phyloP scores from a whole-genome alignment of 2,797 vertebrate species.

The Sylvilagus floridanus region DNA sequence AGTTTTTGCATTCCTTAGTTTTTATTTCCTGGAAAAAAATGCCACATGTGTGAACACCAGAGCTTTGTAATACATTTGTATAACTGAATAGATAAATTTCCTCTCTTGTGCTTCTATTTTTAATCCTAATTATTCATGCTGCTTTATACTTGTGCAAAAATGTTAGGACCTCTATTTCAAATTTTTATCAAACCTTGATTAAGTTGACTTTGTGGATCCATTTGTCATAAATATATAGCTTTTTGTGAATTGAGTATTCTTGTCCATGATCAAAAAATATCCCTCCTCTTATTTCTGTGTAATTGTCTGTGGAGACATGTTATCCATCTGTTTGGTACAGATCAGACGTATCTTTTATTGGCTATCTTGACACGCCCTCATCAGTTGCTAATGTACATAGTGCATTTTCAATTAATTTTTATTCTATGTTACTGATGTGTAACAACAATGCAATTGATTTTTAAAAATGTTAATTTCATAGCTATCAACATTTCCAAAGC shows the following conservation, averaged over 20 bases:
- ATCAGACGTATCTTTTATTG: background rate
- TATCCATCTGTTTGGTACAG: background rate
- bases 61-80: background rate
- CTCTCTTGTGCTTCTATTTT: background rate
- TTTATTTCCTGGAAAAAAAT: background rate
- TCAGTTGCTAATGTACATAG: background rate
- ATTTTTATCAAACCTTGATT: background rate
- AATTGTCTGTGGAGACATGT: background rate
- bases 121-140: background rate
- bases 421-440: background rate
- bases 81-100: background rate
- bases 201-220: constrained; percentile 8
- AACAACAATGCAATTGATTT: background rate
- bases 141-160: background rate
- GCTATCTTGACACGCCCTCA: background rate
- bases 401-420: background rate
- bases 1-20: background rate
- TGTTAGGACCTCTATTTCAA: background rate
- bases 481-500: background rate
- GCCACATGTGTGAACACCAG: background rate
- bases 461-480: constrained; percentile 36
- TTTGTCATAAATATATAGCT: background rate
- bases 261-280: background rate
- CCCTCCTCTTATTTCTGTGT: background rate
- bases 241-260: background rate